Percentiles rank a stretch among this genome's conserved stretches.
These are phyloP conservation scores for Parasteatoda tepidariorum DNA, from an alignment of 1,140 invertebrate genomes.

Conservation along the genomic window DNA sequence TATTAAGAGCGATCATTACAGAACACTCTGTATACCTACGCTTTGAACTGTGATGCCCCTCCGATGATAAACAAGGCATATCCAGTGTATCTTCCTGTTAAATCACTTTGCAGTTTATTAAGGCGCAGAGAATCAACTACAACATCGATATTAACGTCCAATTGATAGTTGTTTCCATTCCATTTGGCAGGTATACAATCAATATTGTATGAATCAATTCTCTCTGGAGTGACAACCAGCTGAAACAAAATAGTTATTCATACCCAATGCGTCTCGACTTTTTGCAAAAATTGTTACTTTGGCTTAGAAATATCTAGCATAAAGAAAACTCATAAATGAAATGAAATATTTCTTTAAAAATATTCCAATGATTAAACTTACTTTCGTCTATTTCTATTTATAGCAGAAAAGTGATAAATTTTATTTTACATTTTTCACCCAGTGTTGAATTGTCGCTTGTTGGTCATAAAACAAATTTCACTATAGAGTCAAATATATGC, in stretches of 20 bases:
- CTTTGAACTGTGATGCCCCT: not conserved
- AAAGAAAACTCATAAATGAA: no score
- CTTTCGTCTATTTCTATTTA: no score
- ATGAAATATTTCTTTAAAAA: no score
- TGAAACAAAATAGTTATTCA: not conserved
- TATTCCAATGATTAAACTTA: no score
- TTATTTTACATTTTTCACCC: no score
- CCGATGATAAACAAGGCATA: not conserved
- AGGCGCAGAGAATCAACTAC: not conserved
- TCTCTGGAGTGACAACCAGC: not conserved
- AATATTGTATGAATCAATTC: not conserved
- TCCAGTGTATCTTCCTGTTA: not conserved
- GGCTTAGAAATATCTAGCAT: no score
- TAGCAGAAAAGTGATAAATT: no score
- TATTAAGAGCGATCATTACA: no score
- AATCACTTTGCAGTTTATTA: not conserved
- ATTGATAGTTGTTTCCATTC: not conserved
- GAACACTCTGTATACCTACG: not conserved
- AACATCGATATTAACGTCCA: not conserved
- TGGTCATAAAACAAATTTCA: no score
- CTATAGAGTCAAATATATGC: no score
- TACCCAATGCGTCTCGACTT: not conserved
- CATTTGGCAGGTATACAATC: not conserved
- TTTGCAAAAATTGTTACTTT: no score
- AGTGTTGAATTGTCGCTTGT: no score